Evolutionary conservation across 1,140 invertebrate species (phyloP).

Genomic region (Teleopsis dalmanni): DNA sequence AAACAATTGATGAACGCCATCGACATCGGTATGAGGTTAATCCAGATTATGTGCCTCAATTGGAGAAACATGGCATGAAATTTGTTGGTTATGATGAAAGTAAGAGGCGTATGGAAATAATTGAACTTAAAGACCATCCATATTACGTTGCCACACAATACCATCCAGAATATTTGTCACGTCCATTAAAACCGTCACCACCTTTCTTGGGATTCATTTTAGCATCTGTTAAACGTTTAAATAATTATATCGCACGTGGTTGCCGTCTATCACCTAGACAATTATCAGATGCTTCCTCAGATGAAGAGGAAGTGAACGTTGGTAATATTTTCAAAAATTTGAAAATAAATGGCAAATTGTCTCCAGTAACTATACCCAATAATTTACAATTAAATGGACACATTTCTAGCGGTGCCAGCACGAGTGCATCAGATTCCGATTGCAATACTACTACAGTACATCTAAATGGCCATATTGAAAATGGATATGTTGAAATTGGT

Average conservation of each 20-base stretch:
- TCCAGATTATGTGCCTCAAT: constrained; percentile 67
- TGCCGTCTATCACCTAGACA: constrained; percentile 61
- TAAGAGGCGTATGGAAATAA: constrained; percentile 77
- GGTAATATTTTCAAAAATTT: constrained; percentile 2
- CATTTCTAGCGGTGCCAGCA: not conserved
- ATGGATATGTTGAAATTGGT: too few relatives aligned
- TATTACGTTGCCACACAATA: constrained; percentile 96
- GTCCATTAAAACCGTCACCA: constrained; percentile 88
- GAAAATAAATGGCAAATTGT: constrained; percentile 7
- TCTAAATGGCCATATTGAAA: too few relatives aligned
- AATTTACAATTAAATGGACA: not conserved
- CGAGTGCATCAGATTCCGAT: not conserved
- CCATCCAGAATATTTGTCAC: constrained; percentile 94
- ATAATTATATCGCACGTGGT: constrained; percentile 60
- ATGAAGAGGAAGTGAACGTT: constrained; percentile 41
- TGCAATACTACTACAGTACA: not conserved
- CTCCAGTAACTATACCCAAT: not conserved
- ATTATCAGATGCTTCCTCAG: constrained; percentile 62
- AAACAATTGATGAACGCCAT: constrained; percentile 89
- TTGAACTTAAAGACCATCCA: constrained; percentile 67
- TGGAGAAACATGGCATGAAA: constrained; percentile 77
- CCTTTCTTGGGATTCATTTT: constrained; percentile 92
- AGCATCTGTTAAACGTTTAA: constrained; percentile 70
- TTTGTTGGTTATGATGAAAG: constrained; percentile 82
- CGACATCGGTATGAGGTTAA: constrained; percentile 95